Base-by-base conservation (phyloP, 2,113 vertebrate species). In the Corythornis cristatus region DNA sequence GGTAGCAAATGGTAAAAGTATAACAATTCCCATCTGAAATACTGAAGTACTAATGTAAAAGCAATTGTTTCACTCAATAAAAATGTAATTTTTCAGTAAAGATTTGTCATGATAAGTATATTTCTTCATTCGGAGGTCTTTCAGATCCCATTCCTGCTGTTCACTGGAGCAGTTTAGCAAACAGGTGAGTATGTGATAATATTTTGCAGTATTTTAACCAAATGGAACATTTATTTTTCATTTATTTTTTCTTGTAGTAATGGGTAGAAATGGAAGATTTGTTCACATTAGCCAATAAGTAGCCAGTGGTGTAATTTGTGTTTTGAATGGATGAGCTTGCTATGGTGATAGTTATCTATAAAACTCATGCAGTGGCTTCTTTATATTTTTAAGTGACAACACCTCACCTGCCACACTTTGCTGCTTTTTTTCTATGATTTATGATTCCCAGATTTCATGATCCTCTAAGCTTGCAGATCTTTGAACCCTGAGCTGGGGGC, bases 1-100 rank as follows among this genome's bases (percentile, higher is more conserved):
- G 56, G 64, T 77, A 93, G 77, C 68, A 93, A 90, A 84, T 43
- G 50, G 33, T 33, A 76, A 73, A 90, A 83, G 9, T 70, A 43
- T 74, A 76, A 87, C 28, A 86, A 72, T 65, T 87, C 42, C 54
- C 72, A 35, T 89, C 14, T 83, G 67, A 96, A 95, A 83, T 89
- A 89, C 89, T 53, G 31, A 89, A 51, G 20, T 50, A 46, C 70
- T 85, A 48, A 79, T 95, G 93, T 95, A 91, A 91, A 89, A 92
- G n/a, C 79, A 89, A 65, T 85, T 89, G 43, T 94, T 96, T 95
- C 91, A 89, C n/a, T 74, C 91, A 95, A 93, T 94, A 96, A 96
- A 94, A 93, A 57, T 14, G 43, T 85, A 87, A 89, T 91, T 96
- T 96, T 96, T 87, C 94, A 89, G 82, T 91, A 91, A 85, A 83